Conservation (phyloP, 2,113 vertebrate genomes). For the Python bivittatus region DNA sequence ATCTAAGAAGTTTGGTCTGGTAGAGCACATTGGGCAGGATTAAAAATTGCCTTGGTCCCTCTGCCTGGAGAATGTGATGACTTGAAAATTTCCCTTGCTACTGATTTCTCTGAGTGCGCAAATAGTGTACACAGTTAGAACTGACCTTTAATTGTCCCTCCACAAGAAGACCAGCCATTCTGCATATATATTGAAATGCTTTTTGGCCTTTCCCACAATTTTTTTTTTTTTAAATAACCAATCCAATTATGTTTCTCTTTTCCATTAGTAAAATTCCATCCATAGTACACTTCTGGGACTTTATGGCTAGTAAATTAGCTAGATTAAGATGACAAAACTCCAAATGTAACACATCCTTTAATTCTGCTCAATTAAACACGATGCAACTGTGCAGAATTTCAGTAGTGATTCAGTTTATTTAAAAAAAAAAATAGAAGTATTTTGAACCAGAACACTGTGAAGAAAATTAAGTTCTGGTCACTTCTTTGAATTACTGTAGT, state of each 20-base stretch:
- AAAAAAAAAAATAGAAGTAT: background rate
- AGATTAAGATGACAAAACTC: background rate
- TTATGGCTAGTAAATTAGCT: slow-evolving; percentile 17
- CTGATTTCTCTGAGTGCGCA: background rate
- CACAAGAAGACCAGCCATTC: background rate
- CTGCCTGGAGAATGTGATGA: background rate
- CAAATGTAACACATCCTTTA: slow-evolving; percentile 9
- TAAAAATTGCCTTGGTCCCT: background rate
- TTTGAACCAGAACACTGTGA: background rate
- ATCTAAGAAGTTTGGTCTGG: too few relatives aligned
- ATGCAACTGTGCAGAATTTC: background rate
- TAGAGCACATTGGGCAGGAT: background rate
- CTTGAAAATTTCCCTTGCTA: background rate
- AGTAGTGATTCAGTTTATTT: background rate
- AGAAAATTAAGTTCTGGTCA: background rate
- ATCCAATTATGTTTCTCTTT: background rate
- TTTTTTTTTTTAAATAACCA: background rate
- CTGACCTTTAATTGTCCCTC: background rate
- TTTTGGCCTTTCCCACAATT: background rate
- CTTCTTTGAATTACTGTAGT: background rate
- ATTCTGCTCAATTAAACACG: slow-evolving; percentile 26
- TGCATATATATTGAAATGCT: background rate
- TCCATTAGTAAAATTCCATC: slow-evolving; percentile 11
- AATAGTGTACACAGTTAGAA: background rate
- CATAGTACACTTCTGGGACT: background rate